Conservation (phyloP, 2,888 invertebrate species). For the Microctonus hyperodae region DNA sequence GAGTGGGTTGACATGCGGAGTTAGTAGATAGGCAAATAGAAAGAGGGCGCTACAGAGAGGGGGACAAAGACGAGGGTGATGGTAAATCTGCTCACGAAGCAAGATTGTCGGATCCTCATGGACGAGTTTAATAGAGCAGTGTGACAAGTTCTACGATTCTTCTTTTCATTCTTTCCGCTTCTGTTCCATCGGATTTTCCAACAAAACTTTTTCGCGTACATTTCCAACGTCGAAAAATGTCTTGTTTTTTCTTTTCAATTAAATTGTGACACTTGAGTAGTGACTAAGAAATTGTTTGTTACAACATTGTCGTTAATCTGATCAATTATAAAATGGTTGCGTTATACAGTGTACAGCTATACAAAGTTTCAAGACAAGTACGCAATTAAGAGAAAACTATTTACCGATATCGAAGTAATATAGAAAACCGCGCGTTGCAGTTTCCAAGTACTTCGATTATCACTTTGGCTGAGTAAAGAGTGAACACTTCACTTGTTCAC, state of each 20-base stretch:
- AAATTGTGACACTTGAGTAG: conserved; percentile 2
- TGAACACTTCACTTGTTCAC: not conserved
- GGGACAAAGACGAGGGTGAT: conserved; percentile 14
- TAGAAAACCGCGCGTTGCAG: not conserved
- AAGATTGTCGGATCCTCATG: conserved; percentile 15
- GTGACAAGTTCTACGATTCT: conserved; percentile 17
- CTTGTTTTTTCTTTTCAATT: not conserved
- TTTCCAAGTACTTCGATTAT: conserved; percentile 1
- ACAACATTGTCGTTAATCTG: not conserved
- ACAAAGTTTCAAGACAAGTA: conserved; percentile 9
- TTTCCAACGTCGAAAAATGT: not conserved
- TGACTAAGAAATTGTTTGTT: not conserved
- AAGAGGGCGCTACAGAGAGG: not conserved
- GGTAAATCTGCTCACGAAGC: conserved; percentile 21
- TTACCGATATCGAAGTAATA: not conserved
- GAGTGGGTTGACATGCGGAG: conserved; percentile 9
- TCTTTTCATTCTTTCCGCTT: not conserved
- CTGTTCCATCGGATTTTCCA: not conserved
- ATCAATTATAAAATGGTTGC: not conserved
- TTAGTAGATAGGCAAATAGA: not conserved
- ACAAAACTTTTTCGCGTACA: conserved; percentile 14
- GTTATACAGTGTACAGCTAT: not conserved
- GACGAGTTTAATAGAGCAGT: conserved; percentile 19
- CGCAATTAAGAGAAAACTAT: conserved; percentile 9
- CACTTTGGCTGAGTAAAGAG: not conserved